These are phyloP conservation scores for Lepus townsendii DNA, from an alignment of 2,797 vertebrate species.

Conservation along the genomic window DNA sequence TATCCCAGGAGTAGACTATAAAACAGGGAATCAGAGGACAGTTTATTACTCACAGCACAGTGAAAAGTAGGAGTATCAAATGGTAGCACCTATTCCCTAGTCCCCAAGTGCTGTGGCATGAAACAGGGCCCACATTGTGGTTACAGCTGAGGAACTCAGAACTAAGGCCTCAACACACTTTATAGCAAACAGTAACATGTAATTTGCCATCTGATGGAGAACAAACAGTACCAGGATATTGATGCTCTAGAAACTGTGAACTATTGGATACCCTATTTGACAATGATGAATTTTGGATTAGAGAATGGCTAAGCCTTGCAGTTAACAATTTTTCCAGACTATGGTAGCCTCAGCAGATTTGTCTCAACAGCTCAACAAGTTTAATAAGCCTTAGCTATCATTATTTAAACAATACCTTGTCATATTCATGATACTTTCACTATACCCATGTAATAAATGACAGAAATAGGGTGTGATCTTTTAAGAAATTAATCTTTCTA, in stretches of 20 bases:
- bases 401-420: not conserved
- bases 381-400: not conserved
- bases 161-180: not conserved
- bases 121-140: not conserved
- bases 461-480: not conserved
- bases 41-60: not conserved
- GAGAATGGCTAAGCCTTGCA: not conserved
- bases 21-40: not conserved
- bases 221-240: too few species aligned
- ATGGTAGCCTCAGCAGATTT: not conserved
- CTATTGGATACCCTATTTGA: not conserved
- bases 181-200: not conserved
- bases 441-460: not conserved
- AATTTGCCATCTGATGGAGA: not conserved
- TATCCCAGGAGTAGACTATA: not conserved
- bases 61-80: not conserved
- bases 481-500: not conserved
- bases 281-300: not conserved
- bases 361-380: not conserved
- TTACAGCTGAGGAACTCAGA: not conserved
- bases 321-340: not conserved
- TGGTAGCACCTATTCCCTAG: too few species aligned
- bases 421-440: not conserved
- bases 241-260: not conserved
- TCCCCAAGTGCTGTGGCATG: not conserved